Evolutionary conservation across 2,113 vertebrate species (phyloP), one percentile per base, ranked within the genome.

Genomic region (Butorides virescens): DNA sequence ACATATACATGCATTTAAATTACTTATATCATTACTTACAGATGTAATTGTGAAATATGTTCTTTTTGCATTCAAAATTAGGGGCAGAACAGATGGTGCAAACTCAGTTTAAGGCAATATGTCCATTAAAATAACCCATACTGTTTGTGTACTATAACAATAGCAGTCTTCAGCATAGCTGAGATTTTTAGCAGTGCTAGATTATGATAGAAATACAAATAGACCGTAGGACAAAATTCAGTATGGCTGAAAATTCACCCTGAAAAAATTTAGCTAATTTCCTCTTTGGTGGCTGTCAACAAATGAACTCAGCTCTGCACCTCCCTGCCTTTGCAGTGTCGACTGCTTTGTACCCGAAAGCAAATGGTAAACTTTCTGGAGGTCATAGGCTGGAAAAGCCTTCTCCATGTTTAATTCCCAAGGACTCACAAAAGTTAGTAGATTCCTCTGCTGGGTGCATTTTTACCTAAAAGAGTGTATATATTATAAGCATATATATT

Each of bases 41-140:
- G 98, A 98, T 98, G 98, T 98, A 98, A 98, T 98, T 98, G 98
- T 98, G 98, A 98, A 98, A 98, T 98, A 98, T 98, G 97, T 96
- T 97, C 98, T 96, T 98, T 97, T 96, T 97, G 98, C 98, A 98
- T 98, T 98, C 97, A 96, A 92, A 98, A 98, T 97, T 92, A 98
- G 97, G 97, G 95, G 85, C 91, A 93, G 98, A 98, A 97, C 98
- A 98, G 98, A 98, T 98, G 98, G 98, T 55, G 94, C 98, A 98
- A 94, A 97, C 91, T 98, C 97, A 82, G 88, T 98, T 98, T 97
- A 98, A 98, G 98, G 98, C 97, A 98, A 96, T 98, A 97, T 95
- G 98, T 98, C 98, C 97, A 98, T 98, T 98, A 98, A 98, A 98
- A 97, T 94, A 97, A 97, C 98, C 98, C 97, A 80, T 96, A 93